Evolutionary conservation across 2,888 invertebrate species (phyloP), one percentile per base, ranked within the genome.

Genomic region (Eristalinus sepulchralis): DNA sequence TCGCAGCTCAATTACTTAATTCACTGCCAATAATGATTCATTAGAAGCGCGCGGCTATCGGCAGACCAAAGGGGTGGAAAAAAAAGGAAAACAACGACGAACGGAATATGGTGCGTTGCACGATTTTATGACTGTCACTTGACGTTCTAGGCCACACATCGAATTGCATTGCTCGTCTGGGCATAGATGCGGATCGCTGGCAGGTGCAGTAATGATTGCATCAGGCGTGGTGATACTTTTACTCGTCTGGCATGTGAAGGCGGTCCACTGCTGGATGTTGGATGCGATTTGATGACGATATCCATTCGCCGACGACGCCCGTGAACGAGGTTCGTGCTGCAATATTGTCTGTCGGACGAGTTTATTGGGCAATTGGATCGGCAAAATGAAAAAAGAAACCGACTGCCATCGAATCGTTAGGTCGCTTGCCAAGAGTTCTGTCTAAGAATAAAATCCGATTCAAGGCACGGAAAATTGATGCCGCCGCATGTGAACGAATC

Each of bases 1-100:
- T 80, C 80, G 62, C 67, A 22, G 73, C 73, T 68, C 68, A 75
- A 73, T 81, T 81, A 63, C 68, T 81, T 75, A 81, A 81, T 75
- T 81, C 68, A 75, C 68, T 75, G 73, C 67, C 73, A 80, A 80
- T 80, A 80, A 80, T 80, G 80, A 80, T 63, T 73, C 80, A 80
- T 75, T 73, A 62, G 31, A 68, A 64, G 24, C n/a, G 47, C 47
- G 47, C n/a, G 24, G 34, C 22, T 36, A 20, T 24, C 8, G 33
- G 20, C 1, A 10, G 24, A 24, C 3, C 3, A 13, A 27, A 31
- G 31, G 1, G 3, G 9, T 6, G 31, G n/a, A 60, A 57, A 68
- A 53, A 55, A 47, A 39, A 39, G 11, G 39, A 39, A 39, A 39
- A 39, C 27, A 27, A 27, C 27, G 27, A 5, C 27, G 27, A 27